Evolutionary conservation across 2,888 invertebrate genomes (phyloP), one percentile per base, ranked within the genome.

Genomic region (Pseudococcus jackbeardsleyi): DNA sequence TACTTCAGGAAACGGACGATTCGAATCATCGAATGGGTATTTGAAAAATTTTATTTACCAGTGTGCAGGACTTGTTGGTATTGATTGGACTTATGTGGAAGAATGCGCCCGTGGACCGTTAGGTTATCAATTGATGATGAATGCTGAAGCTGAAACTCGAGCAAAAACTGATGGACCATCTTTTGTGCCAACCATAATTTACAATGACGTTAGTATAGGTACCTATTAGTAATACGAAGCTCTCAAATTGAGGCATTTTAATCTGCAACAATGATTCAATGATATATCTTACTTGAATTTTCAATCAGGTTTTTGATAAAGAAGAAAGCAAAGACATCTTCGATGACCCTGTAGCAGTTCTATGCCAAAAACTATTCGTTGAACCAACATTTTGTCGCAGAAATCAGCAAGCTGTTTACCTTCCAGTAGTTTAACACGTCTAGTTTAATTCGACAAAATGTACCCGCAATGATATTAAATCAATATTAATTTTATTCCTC

Each of bases 181-280:
- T 88, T 93, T 93, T 90, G 91, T 94, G 88, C 94, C 94, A 0
- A 93, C 94, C 0, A 91, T 94, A 85, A 91, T 93, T 22, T 91
- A 93, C 64, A 91, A 93, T 89, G 92, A 91, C 90, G 94, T 94
- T 92, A 91, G 92, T 90, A 79, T 12, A 8, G 17, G 1, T n/a
- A 54, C 7, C n/a, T 54, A n/a, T 0, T 15, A 50, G 4, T 50
- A 50, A 12, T 15, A 50, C 12, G 50, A 50, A 12, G 8, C 11
- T 50, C 4, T 15, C 6, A 50, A 50, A 50, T 42, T 42, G 42
- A 42, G n/a, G n/a, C 9, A 50, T 15, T 12, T 15, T 12, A 15
- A 50, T 0, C 12, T 11, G 5, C 46, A 46, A 46, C 6, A 46
- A 46, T 46, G 0, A 46, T 5, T 1, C 46, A 46, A 46, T 46